Conservation (phyloP, 2,888 invertebrate species). For the Sturmia bella region DNA sequence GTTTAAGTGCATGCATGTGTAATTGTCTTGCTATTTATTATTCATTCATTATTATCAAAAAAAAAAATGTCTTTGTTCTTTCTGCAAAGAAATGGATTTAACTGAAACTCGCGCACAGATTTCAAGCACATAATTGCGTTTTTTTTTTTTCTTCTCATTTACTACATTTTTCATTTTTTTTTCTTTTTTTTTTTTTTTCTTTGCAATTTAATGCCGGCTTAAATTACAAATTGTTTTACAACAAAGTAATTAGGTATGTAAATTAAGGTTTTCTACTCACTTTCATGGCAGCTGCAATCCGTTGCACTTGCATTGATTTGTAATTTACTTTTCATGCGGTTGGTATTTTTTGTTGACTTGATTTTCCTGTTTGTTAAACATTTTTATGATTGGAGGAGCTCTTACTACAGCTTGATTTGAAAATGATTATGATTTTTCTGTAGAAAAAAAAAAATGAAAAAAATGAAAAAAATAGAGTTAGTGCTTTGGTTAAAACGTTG, state of each 20-base stretch:
- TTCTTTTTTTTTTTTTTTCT: conserved; percentile 23
- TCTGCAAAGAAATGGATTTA: conserved; percentile 49
- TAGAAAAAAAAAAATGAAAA: no score
- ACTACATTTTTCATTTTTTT: no score
- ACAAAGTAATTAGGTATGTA: conserved; percentile 15
- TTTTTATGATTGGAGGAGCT: no score
- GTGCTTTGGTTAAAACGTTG: no score
- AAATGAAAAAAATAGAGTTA: no score
- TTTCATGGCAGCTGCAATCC: conserved; percentile 51
- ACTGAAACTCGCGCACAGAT: neutral
- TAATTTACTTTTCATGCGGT: neutral
- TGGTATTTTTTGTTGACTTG: no score
- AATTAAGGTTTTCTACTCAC: conserved; percentile 32
- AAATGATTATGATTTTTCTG: no score
- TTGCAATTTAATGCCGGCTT: conserved; percentile 28
- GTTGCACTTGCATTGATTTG: conserved; percentile 9
- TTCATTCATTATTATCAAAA: conserved; percentile 12
- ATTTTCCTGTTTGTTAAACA: no score
- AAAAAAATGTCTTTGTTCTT: conserved; percentile 48
- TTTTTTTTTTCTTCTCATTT: conserved; percentile 27
- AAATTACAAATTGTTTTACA: conserved; percentile 39
- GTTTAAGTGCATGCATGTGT: neutral
- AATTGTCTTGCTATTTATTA: conserved; percentile 15
- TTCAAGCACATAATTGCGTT: conserved; percentile 9
- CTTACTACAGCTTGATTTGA: no score